Conservation (phyloP, 2,797 vertebrate species). For the Lepidocolaptes lacrymiger region DNA sequence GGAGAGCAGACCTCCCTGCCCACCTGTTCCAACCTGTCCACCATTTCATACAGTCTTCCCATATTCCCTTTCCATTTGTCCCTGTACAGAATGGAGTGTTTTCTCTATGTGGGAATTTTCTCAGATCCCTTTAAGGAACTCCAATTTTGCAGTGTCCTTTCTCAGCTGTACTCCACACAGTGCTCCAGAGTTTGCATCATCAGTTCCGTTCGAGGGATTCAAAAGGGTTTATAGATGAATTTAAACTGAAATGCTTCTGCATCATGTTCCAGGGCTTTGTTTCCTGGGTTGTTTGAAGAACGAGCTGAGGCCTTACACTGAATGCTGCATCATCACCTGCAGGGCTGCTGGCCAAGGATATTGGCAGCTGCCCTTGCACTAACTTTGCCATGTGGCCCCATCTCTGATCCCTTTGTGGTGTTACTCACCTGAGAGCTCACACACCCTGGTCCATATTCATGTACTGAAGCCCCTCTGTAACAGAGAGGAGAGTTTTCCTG, state of each 20-base stretch:
- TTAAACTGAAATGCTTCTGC: background rate
- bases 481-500: background rate
- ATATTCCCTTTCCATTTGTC: background rate
- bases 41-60: background rate
- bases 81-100: background rate
- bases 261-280: background rate
- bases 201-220: background rate
- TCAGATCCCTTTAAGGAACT: background rate
- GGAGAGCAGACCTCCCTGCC: background rate
- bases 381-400: background rate
- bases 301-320: background rate
- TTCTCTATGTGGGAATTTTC: background rate
- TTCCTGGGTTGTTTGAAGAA: background rate
- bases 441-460: rapidly evolving
- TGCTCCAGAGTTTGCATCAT: background rate
- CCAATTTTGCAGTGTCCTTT: background rate
- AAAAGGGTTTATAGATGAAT: background rate
- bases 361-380: background rate
- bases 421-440: background rate
- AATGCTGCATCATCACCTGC: rapidly evolving
- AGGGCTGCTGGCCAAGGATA: background rate
- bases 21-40: background rate
- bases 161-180: background rate
- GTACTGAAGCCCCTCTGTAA: background rate
- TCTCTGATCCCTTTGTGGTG: background rate